Conservation (phyloP, 2,113 vertebrate species). For the Arizona elegans region DNA sequence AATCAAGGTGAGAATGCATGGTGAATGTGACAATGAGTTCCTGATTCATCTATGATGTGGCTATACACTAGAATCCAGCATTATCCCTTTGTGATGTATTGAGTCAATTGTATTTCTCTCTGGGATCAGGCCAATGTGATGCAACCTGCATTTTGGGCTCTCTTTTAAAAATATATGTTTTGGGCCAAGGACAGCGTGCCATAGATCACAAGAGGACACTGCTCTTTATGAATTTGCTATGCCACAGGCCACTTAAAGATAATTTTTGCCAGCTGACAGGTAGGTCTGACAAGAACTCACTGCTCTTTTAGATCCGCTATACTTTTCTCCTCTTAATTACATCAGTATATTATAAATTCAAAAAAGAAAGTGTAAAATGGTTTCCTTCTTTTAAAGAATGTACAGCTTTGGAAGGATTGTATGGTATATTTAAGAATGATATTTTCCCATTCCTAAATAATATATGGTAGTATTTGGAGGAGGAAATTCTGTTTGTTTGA, state of each 20-base stretch:
- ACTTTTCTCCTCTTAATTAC: neutral
- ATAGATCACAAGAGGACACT: neutral
- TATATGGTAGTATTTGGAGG: neutral
- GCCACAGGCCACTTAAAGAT: fast-evolving
- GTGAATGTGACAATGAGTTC: neutral
- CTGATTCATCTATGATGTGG: neutral
- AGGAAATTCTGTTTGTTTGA: neutral
- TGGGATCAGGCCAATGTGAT: neutral
- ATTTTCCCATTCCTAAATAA: neutral
- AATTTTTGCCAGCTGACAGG: neutral
- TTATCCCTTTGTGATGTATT: neutral
- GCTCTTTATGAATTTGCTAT: neutral
- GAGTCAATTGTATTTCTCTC: neutral
- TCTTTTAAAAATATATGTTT: neutral
- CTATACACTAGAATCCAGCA: neutral
- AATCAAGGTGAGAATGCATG: neutral
- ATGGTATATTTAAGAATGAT: neutral
- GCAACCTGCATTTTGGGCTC: neutral
- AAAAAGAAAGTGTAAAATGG: conserved; percentile 13
- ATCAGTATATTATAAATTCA: neutral
- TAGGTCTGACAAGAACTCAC: neutral
- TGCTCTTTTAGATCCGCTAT: neutral
- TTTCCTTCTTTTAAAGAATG: conserved; percentile 13
- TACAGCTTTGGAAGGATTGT: conserved; percentile 17
- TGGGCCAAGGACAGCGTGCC: neutral